Evolutionary conservation across 2,113 vertebrate genomes (phyloP).

Genomic region (Holacanthus passer): DNA sequence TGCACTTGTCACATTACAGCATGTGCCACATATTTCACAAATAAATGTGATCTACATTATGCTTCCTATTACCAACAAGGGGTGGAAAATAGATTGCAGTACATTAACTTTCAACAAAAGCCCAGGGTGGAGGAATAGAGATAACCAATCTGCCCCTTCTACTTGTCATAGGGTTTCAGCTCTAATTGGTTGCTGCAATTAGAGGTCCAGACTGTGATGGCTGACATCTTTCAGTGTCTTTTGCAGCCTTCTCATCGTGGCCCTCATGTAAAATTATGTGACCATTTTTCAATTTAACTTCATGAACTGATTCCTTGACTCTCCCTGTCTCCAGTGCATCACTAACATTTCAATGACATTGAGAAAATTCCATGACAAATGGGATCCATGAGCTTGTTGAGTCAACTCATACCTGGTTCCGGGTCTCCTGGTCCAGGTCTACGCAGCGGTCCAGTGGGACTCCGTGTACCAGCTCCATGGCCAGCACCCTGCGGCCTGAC

Average conservation of each 20-base stretch:
- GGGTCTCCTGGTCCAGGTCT: constrained; percentile 87
- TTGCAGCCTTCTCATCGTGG: not conserved
- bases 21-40: not conserved
- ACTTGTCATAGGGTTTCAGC: not conserved
- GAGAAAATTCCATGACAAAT: not conserved
- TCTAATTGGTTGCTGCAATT: not conserved
- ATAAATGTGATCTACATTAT: not conserved
- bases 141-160: not conserved
- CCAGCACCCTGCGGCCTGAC: constrained; percentile 83
- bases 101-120: not conserved
- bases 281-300: not conserved
- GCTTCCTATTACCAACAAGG: not conserved
- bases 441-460: constrained; percentile 90
- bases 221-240: not conserved
- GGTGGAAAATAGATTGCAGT: not conserved
- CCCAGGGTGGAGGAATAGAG: not conserved
- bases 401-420: constrained; percentile 84
- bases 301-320: not conserved
- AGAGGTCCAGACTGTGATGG: not conserved
- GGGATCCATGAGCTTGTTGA: not conserved
- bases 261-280: not conserved
- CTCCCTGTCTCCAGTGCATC: not conserved
- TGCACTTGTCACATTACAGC: not conserved
- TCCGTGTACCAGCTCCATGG: constrained; percentile 89
- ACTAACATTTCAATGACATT: not conserved